Evolutionary conservation across 1,140 invertebrate species (phyloP), one percentile per base, ranked within the genome.

Genomic region (Atta cephalotes): DNA sequence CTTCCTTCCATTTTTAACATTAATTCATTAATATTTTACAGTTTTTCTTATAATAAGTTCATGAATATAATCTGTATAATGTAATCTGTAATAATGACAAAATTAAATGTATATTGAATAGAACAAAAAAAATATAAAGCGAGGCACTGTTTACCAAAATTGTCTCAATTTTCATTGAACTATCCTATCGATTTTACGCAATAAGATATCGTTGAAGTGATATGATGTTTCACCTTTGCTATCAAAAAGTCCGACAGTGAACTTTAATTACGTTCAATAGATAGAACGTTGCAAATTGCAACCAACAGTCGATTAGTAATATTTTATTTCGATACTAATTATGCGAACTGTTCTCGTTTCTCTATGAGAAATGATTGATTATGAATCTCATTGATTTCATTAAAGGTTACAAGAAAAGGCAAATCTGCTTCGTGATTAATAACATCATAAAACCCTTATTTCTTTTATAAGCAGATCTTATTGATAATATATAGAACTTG

Each of bases 221-320:
- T 39, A 10, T 81, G 49, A 81, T 81, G 31, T 58, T 70, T 58
- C 65, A 81, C 65, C 31, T 68, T 70, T 81, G 62, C 39, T 70
- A 81, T 31, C 31, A 25, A 70, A 68, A 70, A 53, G 31, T 16
- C 2, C 9, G 31, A 70, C 31, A 70, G 6, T 21, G 5, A 68
- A 70, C 68, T 79, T 65, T 18, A 79, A 9, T 63, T 21, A 35
- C 12, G 7, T 39, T 39, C 16, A 25, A 79, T n/a, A 79, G 18
- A 65, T 51, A 65, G 18, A 66, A 65, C 10, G 12, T 63, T 79
- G 18, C 21, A 31, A 60, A 2, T 62, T 39, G 10, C 60, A 79
- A 28, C 3, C 5, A 14, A 78, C 21, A n/a, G 31, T 16, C 6
- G 7, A 66, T 21, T 28, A 9, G 31, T 72, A 31, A 56, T 56